phyloP scores from a whole-genome alignment of 2,113 vertebrate genomes.

The Dunckerocampus dactyliophorus region DNA sequence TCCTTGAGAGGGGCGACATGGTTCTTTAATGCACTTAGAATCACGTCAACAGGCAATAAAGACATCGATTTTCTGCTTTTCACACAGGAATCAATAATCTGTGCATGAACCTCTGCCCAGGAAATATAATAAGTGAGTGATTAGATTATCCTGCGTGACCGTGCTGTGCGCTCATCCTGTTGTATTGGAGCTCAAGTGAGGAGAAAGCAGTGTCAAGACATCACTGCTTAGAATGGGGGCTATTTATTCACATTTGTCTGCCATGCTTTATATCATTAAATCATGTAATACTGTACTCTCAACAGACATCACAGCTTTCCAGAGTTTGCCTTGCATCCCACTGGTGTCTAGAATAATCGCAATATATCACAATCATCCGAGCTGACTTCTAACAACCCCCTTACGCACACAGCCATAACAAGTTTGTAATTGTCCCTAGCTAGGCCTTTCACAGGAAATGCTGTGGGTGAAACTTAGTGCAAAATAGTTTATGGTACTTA shows the following conservation, averaged over 20 bases:
- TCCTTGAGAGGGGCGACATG: constrained; percentile 41
- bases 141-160: constrained; percentile 51
- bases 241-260: constrained; percentile 5
- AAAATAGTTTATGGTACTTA: constrained; percentile 40
- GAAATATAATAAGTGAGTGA: constrained; percentile 40
- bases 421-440: constrained; percentile 60
- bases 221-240: constrained; percentile 4
- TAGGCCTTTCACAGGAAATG: constrained; percentile 43
- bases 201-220: constrained; percentile 3
- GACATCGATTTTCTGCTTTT: constrained; percentile 56
- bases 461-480: constrained; percentile 39
- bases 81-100: constrained; percentile 55
- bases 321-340: constrained; percentile 15
- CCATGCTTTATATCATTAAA: constrained; percentile 19
- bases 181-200: constrained; percentile 23
- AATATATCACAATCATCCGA: constrained; percentile 36
- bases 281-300: constrained; percentile 9
- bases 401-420: constrained; percentile 40
- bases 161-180: constrained; percentile 12
- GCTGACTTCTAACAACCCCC: constrained; percentile 35
- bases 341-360: constrained; percentile 35
- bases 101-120: constrained; percentile 23
- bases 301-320: constrained; percentile 24
- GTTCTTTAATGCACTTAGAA: constrained; percentile 60
- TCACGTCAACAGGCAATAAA: constrained; percentile 52